phyloP scores from a whole-genome alignment of 1,140 invertebrate genomes.

The Physella acuta region DNA sequence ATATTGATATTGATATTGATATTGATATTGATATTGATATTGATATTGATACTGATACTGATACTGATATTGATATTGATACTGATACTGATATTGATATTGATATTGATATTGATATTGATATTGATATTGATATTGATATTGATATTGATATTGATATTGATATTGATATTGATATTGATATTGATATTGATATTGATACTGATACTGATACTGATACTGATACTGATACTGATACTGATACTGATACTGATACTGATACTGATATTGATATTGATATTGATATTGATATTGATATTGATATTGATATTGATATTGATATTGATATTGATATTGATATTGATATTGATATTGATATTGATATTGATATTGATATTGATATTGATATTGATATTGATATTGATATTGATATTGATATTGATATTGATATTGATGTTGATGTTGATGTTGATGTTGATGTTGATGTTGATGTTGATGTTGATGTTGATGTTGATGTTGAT shows the following conservation, averaged over 20 bases:
- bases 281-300: neutral
- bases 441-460: no score
- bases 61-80: neutral
- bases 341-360: no score
- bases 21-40: neutral
- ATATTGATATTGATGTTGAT: no score
- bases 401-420: no score
- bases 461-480: no score
- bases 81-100: neutral
- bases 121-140: constrained; percentile 1
- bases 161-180: neutral
- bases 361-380: no score
- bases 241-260: neutral
- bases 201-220: neutral
- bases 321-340: neutral
- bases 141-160: neutral
- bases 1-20: neutral
- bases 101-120: neutral
- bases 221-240: neutral
- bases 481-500: no score
- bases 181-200: neutral
- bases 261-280: neutral
- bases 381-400: no score
- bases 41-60: neutral
- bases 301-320: neutral